A percentile compares a stretch with the other conserved stretches of the same genome.
phyloP scores from a whole-genome alignment of 2,888 invertebrate genomes.

The Megamerina dolium region DNA sequence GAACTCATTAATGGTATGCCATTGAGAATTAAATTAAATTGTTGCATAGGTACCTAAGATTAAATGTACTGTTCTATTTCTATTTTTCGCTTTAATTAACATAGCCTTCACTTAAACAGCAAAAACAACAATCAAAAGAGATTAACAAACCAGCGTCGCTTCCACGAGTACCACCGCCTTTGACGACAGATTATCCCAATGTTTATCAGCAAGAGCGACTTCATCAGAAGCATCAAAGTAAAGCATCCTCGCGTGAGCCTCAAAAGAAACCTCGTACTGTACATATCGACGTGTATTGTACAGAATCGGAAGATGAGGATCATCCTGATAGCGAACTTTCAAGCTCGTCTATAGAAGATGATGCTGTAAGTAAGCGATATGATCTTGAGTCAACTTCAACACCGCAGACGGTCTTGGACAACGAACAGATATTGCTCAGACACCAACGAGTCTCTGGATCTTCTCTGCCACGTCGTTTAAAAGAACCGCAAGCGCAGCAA shows the following conservation, averaged over 20 bases:
- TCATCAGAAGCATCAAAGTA: conserved; percentile 17
- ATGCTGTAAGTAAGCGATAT: conserved; percentile 26
- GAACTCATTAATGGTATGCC: conserved; percentile 44
- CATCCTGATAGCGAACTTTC: conserved; percentile 38
- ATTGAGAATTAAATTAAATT: too few species aligned
- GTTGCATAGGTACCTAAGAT: not conserved
- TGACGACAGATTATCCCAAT: conserved; percentile 20
- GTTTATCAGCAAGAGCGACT: conserved; percentile 1
- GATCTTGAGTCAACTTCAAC: conserved; percentile 52
- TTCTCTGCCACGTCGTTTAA: conserved; percentile 50
- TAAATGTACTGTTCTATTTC: not conserved
- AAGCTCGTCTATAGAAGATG: conserved; percentile 26
- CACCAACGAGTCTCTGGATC: conserved; percentile 52
- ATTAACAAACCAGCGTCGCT: conserved; percentile 37
- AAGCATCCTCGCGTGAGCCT: conserved; percentile 20
- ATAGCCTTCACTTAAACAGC: conserved; percentile 26
- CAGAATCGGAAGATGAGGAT: conserved; percentile 55
- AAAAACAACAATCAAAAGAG: conserved; percentile 28
- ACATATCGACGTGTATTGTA: conserved; percentile 71
- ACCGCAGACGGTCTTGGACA: conserved; percentile 61
- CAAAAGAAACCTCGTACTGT: conserved; percentile 57
- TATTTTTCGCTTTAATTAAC: not conserved
- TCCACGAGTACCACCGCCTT: conserved; percentile 36
- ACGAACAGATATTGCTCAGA: conserved; percentile 55
- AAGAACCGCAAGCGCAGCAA: conserved; percentile 15